These are phyloP conservation scores for Microtus richardsoni DNA, from an alignment of 2,113 vertebrate species.

Conservation along the genomic window DNA sequence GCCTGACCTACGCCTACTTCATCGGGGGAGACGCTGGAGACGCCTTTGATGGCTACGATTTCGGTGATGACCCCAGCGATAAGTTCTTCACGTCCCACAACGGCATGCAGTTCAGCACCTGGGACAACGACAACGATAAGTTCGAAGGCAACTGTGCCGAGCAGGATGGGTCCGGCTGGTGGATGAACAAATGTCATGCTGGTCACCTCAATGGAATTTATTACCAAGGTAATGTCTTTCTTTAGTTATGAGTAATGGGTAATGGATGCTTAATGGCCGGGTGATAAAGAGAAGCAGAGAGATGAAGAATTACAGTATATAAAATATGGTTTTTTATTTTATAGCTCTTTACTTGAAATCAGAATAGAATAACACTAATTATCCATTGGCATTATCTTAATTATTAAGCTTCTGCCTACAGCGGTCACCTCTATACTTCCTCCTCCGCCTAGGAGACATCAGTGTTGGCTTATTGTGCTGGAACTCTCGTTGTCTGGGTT, in stretches of 20 bases:
- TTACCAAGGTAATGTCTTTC: conserved; percentile 87
- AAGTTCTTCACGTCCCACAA: conserved; percentile 94
- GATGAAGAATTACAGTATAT: not conserved
- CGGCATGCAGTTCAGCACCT: conserved; percentile 95
- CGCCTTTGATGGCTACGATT: conserved; percentile 93
- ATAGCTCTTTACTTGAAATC: conserved; percentile 6
- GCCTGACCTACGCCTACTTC: conserved; percentile 92
- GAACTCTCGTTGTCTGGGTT: not conserved
- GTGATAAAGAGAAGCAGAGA: not conserved
- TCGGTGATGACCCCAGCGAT: conserved; percentile 93
- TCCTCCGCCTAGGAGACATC: not conserved
- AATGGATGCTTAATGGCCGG: not conserved
- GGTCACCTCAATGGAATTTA: conserved; percentile 97
- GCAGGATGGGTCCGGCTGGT: conserved; percentile 97
- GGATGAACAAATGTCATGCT: conserved; percentile 99
- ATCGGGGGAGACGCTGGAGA: conserved; percentile 93
- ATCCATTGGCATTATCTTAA: not conserved
- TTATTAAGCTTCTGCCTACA: not conserved
- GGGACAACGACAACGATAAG: conserved; percentile 94
- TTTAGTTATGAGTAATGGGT: not conserved
- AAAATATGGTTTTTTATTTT: not conserved
- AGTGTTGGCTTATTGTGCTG: not conserved
- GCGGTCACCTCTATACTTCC: not conserved
- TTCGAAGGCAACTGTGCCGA: conserved; percentile 92
- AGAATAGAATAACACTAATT: not conserved